Percentiles rank a stretch among this genome's conserved stretches.
phyloP scores from a whole-genome alignment of 2,888 invertebrate species.

The Gasteruption jaculator region DNA sequence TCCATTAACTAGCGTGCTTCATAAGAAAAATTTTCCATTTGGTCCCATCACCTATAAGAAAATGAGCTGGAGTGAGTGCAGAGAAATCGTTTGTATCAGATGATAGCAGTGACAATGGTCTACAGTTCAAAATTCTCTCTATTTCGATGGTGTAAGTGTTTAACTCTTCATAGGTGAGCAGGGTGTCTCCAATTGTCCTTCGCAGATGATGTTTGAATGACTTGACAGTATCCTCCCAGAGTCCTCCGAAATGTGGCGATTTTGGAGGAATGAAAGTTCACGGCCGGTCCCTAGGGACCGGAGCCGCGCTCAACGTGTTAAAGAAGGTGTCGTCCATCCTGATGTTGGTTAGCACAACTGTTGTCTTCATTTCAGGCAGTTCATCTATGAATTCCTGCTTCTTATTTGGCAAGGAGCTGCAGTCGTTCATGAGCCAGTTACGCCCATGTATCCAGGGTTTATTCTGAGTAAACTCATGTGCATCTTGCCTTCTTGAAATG shows the following conservation, averaged over 20 bases:
- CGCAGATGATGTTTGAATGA: constrained; percentile 23
- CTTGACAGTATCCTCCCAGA: constrained; percentile 29
- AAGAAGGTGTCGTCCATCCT: not conserved
- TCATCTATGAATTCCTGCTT: not conserved
- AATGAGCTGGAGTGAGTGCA: constrained; percentile 33
- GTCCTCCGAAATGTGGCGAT: constrained; percentile 27
- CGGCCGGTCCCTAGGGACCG: constrained; percentile 16
- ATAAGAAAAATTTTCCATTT: too few relatives aligned
- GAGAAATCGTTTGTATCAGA: constrained; percentile 22
- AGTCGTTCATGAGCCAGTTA: constrained; percentile 13
- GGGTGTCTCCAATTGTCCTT: constrained; percentile 16
- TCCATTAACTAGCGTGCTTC: too few relatives aligned
- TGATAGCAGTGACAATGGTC: constrained; percentile 25
- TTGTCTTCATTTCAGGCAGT: constrained; percentile 2
- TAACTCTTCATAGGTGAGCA: too few relatives aligned
- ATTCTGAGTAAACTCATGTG: constrained; percentile 15
- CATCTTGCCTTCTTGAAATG: too few relatives aligned
- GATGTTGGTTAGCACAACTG: not conserved
- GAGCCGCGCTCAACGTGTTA: too few relatives aligned
- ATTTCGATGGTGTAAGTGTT: constrained; percentile 22
- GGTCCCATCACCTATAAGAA: constrained; percentile 31
- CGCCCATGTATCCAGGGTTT: constrained; percentile 20
- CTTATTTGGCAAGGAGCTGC: constrained; percentile 9
- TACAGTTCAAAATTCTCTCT: constrained; percentile 24
- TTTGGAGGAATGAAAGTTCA: constrained; percentile 29